phyloP scores from a whole-genome alignment of 53 echinoderm and acorn worm species.

The Echinarachnius parma region DNA sequence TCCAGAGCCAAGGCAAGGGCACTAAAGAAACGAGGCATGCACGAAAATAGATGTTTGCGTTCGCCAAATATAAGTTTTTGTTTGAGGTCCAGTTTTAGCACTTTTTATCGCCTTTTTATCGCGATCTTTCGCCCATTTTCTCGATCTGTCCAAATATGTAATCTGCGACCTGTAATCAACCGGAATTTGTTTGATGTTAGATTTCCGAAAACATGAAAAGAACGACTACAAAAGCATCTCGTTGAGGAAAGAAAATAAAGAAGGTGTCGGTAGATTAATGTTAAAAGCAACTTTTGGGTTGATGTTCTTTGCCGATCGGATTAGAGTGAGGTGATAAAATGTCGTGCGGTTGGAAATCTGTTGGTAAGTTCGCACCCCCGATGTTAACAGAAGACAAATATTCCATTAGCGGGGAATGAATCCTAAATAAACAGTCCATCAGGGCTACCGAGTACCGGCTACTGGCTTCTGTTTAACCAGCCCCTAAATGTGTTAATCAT shows the following conservation, averaged over 20 bases:
- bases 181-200: constrained; percentile 1
- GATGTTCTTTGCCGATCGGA: constrained; percentile 17
- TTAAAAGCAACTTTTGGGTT: neutral
- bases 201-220: neutral
- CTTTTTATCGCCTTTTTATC: neutral
- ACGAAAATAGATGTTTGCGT: constrained; percentile 18
- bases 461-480: too few species aligned
- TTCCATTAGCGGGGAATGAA: neutral
- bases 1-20: neutral
- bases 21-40: constrained; percentile 12
- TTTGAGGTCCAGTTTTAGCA: constrained; percentile 34
- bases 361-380: constrained; percentile 29
- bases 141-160: constrained; percentile 40
- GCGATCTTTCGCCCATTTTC: constrained; percentile 8
- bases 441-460: neutral
- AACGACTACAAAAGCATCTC: neutral
- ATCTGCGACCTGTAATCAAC: constrained; percentile 32
- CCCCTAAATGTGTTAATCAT: too few species aligned
- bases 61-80: constrained; percentile 19
- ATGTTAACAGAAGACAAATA: too few species aligned
- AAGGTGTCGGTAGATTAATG: neutral
- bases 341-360: constrained; percentile 1
- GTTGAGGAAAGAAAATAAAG: neutral
- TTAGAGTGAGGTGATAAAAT: constrained; percentile 40
- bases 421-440: neutral